Conservation (phyloP, 2,113 vertebrate species). For the Apteryx mantelli region DNA sequence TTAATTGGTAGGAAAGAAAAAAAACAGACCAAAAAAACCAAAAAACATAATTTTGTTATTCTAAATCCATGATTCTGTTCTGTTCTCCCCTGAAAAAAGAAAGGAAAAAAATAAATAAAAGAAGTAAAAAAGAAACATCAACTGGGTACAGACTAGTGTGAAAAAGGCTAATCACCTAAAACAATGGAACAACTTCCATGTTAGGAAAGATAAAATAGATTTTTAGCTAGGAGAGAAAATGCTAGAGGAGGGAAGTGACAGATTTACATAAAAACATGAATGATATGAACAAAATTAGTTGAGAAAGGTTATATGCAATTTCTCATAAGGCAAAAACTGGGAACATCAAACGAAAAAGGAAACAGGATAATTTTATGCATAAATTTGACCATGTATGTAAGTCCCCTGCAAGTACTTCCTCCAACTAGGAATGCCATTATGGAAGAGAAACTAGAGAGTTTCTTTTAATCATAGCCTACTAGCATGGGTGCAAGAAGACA, state of each 20-base stretch:
- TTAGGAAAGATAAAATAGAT: background rate
- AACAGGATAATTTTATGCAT: background rate
- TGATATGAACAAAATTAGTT: background rate
- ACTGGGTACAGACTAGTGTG: background rate
- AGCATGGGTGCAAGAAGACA: background rate
- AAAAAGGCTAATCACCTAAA: background rate
- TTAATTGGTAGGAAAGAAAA: background rate
- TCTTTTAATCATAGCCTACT: background rate
- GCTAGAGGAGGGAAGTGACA: background rate
- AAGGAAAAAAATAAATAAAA: no score
- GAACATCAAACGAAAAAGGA: background rate
- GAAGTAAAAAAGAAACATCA: accelerated
- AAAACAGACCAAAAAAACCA: background rate
- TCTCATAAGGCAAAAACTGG: background rate
- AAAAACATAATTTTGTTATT: background rate
- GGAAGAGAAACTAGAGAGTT: background rate
- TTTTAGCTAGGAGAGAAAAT: background rate
- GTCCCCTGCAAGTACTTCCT: background rate
- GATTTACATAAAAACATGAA: background rate
- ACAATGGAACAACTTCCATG: background rate
- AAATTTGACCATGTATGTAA: background rate
- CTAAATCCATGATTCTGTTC: background rate
- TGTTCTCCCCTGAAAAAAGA: accelerated
- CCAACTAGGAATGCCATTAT: background rate
- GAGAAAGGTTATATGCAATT: background rate